phyloP scores from a whole-genome alignment of 1,140 invertebrate species.

The Sminthurides bifidus region DNA sequence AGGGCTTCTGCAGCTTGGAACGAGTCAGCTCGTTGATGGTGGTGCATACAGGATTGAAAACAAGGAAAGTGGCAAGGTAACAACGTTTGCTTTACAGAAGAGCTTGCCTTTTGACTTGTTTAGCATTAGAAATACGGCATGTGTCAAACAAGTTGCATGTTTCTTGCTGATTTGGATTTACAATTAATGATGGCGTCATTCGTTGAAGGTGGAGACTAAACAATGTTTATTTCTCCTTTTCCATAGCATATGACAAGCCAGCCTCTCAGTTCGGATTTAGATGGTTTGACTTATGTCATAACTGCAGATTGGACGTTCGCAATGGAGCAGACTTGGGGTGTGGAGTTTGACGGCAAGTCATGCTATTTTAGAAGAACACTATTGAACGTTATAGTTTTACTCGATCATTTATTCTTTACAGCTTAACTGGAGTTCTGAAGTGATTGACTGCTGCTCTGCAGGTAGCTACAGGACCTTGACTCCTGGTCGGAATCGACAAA shows the following conservation, averaged over 20 bases:
- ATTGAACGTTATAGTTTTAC: background rate
- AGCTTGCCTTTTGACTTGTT: no score
- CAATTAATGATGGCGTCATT: background rate
- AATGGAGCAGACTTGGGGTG: constrained; percentile 1
- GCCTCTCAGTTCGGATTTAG: background rate
- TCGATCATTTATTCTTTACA: background rate
- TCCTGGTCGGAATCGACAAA: background rate
- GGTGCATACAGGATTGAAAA: constrained; percentile 1
- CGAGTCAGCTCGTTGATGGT: background rate
- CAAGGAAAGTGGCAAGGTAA: background rate
- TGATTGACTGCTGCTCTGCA: background rate
- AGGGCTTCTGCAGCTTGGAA: no score
- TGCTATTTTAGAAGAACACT: no score
- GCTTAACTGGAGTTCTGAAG: background rate
- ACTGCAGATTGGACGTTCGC: background rate
- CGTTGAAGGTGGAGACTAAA: background rate
- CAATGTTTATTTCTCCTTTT: background rate
- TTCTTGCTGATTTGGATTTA: no score
- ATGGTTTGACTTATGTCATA: background rate
- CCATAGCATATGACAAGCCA: background rate
- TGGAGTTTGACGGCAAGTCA: constrained; percentile 1
- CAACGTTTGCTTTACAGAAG: background rate
- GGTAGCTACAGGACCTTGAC: background rate
- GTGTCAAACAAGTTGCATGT: no score
- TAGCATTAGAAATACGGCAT: no score